Base-by-base conservation (phyloP, 2,113 vertebrate genomes). In the Cnemophilus loriae region DNA sequence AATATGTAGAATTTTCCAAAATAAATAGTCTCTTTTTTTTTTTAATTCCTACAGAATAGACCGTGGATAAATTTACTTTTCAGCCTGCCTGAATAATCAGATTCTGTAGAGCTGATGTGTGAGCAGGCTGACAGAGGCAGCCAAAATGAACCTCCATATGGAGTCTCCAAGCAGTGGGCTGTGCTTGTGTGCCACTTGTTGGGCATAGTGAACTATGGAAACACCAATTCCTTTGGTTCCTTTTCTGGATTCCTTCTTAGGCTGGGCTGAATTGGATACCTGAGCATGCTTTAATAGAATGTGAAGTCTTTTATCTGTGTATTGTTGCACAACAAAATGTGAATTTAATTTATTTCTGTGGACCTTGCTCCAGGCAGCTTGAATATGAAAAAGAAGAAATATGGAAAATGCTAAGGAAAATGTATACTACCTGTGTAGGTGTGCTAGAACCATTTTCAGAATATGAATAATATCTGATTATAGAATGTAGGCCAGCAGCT, bases 141-240 rank as follows among this genome's bases (percentile, higher is more conserved):
- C 24, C 55, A 13, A 6, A 55, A 44, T 11, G 30, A 33, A 21
- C 20, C 28, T 46, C 39, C 7, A 0, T 13, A 2, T 2, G 17
- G 32, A 42, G 12, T 5, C 32, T 65, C 20, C 19, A 18, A 71
- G 49, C 49, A 33, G 9, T 19, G 47, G 7, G 7, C 14, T 52
- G 27, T 1, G 3, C 50, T 47, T 17, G 5, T 9, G 30, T 71
- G 41, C 10, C 21, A 11, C 27, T 52, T 30, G 14, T 67, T 37
- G 30, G 3, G 3, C 39, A 2, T 23, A 24, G 27, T 15, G 42
- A 59, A 28, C 9, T 23, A 7, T 22, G 47, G 22, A 71, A 76
- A 56, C 76, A 59, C 8, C 18, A 26, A 13, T 57, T 78, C 32
- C 49, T 84, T 44, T 63, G 12, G 14, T 57, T 70, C 24, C 11